Evolutionary conservation across 2,113 vertebrate genomes (phyloP).

Genomic region (Phalacrocorax carbo): DNA sequence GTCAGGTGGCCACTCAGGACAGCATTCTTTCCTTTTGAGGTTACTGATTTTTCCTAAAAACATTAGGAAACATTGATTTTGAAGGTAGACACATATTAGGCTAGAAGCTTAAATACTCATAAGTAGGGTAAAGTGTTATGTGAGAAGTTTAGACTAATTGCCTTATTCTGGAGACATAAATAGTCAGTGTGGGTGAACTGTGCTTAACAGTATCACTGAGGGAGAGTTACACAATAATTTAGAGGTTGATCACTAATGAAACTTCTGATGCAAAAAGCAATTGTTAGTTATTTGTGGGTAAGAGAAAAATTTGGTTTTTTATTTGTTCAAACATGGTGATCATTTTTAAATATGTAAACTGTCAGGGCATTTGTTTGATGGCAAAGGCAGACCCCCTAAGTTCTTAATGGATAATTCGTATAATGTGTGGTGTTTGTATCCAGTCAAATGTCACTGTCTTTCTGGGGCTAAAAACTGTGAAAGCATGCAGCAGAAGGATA

Average conservation of each 20-base stretch:
- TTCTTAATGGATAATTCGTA: neutral
- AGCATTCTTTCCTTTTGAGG: neutral
- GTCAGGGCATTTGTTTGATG: neutral
- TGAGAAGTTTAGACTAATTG: neutral
- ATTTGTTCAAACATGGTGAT: neutral
- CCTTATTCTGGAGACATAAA: neutral
- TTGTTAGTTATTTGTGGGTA: neutral
- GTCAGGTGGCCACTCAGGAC: neutral
- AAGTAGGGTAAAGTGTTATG: neutral
- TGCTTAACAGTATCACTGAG: neutral
- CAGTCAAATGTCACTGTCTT: neutral
- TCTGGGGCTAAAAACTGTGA: neutral
- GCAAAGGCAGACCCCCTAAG: neutral
- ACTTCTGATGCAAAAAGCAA: neutral
- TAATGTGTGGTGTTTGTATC: neutral
- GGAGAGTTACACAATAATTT: neutral
- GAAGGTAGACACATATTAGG: neutral
- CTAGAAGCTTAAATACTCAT: neutral
- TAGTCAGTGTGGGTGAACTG: neutral
- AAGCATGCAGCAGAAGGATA: neutral
- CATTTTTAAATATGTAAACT: neutral
- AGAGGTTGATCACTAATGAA: neutral
- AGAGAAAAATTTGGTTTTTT: neutral
- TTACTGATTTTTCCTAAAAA: neutral
- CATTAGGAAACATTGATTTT: neutral